Evolutionary conservation across 1,140 invertebrate species (phyloP).

Genomic region (Drosophila orena): DNA sequence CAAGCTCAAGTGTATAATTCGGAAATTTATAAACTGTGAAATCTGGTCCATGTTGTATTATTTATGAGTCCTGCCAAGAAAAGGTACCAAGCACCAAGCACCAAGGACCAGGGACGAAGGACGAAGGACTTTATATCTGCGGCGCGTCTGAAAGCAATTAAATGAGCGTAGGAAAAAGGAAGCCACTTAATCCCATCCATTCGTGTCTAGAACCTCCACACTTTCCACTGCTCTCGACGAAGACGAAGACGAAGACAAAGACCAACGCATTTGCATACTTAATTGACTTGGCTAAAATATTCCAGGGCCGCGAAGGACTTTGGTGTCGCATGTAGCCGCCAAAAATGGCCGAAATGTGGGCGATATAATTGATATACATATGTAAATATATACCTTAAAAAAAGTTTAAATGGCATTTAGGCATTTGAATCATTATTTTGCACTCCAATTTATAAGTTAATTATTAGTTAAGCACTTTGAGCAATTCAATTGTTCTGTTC

Average conservation of each 20-base stretch:
- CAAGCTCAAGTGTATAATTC: constrained; percentile 59
- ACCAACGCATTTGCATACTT: constrained; percentile 76
- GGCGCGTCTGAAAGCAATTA: constrained; percentile 70
- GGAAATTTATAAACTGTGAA: constrained; percentile 75
- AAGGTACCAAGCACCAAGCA: constrained; percentile 20
- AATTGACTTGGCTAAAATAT: constrained; percentile 72
- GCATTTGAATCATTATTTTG: too few relatives aligned
- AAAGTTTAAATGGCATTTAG: not conserved
- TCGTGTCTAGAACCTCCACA: constrained; percentile 3
- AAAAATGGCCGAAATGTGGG: not conserved
- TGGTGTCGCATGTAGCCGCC: not conserved
- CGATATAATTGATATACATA: too few relatives aligned
- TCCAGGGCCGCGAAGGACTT: not conserved
- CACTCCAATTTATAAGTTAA: too few relatives aligned
- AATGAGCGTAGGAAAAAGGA: constrained; percentile 68
- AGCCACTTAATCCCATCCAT: constrained; percentile 64
- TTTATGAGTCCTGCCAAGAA: constrained; percentile 37
- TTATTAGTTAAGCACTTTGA: not conserved
- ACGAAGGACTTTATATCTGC: constrained; percentile 33
- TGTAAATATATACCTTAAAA: too few relatives aligned
- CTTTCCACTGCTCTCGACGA: not conserved
- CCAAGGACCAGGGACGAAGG: too few relatives aligned
- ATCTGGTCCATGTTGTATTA: constrained; percentile 53
- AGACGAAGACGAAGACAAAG: constrained; percentile 6
- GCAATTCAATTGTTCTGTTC: too few relatives aligned